Conservation (phyloP, 2,888 invertebrate genomes). For the Ophion obscuratus region DNA sequence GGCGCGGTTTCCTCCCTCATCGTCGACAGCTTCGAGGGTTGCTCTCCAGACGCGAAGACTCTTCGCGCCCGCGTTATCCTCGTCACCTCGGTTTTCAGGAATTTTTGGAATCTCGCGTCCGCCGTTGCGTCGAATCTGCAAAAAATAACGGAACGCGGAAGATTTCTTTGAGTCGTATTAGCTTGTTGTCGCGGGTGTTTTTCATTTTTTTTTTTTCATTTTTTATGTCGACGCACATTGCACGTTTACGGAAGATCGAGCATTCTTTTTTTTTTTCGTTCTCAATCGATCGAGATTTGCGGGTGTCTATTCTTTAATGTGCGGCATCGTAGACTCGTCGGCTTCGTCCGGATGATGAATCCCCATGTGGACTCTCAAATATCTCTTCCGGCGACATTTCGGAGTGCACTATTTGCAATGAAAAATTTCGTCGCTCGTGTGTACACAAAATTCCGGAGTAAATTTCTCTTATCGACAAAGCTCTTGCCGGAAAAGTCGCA, state of each 20-base stretch:
- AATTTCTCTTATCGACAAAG: conserved; percentile 84
- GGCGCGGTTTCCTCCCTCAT: neutral
- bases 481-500: conserved; percentile 85
- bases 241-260: neutral
- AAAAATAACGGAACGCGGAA: conserved; percentile 73
- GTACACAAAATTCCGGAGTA: conserved; percentile 85
- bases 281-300: too few species aligned
- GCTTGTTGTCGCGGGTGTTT: conserved; percentile 48
- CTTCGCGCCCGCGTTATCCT: neutral
- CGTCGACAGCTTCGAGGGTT: neutral
- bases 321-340: neutral
- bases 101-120: conserved; percentile 62
- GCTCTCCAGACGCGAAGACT: conserved; percentile 32
- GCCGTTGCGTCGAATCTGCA: conserved; percentile 72
- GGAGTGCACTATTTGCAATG: conserved; percentile 82
- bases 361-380: conserved; percentile 84
- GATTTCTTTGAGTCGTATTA: conserved; percentile 60
- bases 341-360: conserved; percentile 69
- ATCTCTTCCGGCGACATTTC: conserved; percentile 84
- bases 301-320: neutral
- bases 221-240: neutral
- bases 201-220: conserved; percentile 12
- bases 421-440: conserved; percentile 76
- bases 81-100: conserved; percentile 43
- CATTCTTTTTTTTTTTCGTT: too few species aligned